Evolutionary conservation across 2,797 vertebrate species (phyloP).

Genomic region (Pangasius macronema): DNA sequence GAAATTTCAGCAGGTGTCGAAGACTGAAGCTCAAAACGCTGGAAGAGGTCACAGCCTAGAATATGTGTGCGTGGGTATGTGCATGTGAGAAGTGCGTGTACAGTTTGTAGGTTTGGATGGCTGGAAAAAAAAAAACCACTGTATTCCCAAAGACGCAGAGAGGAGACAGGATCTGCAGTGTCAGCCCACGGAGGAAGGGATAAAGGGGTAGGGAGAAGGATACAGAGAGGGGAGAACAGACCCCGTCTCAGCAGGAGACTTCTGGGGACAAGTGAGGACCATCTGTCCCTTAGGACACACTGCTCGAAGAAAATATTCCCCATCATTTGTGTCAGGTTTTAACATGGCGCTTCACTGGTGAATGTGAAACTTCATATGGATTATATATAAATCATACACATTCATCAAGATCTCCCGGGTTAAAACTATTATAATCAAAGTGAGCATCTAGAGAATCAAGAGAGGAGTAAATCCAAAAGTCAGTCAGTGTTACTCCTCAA

Average conservation of each 20-base stretch:
- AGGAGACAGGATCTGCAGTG: not conserved
- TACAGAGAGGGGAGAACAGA: not conserved
- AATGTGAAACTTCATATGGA: not conserved
- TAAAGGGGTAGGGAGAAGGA: not conserved
- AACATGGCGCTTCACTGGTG: not conserved
- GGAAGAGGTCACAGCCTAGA: not conserved
- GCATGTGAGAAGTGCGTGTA: not conserved
- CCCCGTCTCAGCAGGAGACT: not conserved
- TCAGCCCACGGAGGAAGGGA: not conserved
- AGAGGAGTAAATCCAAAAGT: no score
- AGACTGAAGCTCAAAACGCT: not conserved
- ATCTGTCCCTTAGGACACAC: not conserved
- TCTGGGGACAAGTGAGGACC: not conserved
- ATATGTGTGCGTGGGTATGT: not conserved
- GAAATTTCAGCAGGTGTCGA: not conserved
- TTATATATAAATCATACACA: not conserved
- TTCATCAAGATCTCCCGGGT: not conserved
- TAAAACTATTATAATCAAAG: not conserved
- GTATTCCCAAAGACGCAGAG: not conserved
- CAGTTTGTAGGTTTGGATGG: not conserved
- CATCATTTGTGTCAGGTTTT: not conserved
- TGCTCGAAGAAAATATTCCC: not conserved
- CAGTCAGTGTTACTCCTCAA: no score
- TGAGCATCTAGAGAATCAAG: no score
- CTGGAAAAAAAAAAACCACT: slow-evolving; percentile 22